Base-by-base conservation (phyloP, 2,888 invertebrate genomes). In the Kryphioiulus occultus region DNA sequence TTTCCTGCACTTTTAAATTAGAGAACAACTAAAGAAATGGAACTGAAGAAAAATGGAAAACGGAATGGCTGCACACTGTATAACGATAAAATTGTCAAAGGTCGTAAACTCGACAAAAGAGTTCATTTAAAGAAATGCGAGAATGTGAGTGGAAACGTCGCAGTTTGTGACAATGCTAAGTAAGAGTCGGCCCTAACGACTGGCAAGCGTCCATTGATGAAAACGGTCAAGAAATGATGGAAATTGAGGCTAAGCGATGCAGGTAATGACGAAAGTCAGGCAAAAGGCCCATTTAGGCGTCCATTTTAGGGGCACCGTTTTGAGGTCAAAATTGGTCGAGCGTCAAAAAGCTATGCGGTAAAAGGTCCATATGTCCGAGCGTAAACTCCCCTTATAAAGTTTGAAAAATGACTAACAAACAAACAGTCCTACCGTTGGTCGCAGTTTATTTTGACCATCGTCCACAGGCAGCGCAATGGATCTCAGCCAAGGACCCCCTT, bases 371-470 rank as follows among this genome's bases (percentile, higher is more conserved):
- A 19, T 53, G 5, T 47, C 47, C 47, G 12, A 19, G 53, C 53
- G 53, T 19, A 53, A 17, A 53, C 53, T n/a, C 68, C 68, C 68
- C 68, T 68, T 26, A 68, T 68, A 26, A 68, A 68, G 22, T 68
- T 68, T 68, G 68, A 68, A 68, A 68, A 68, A 68, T 68, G 68
- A 68, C 68, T 10, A 68, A 68, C 68, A 68, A 68, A 68, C 68
- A 68, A 68, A 68, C 68, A 68, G 22, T 68, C 68, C 68, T 68
- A 26, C 68, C 68, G 68, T 68, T 53, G 19, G 53, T 53, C 53
- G 19, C 68, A 68, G 68, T 68, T 26, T 26, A 68, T 68, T 68
- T 26, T 68, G 68, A 68, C 68, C 68, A 68, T 26, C 4, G 59
- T 59, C 59, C 22, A 9, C n/a, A n/a, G n/a, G n/a, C n/a, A n/a